Conservation (phyloP, 2,888 invertebrate genomes). For the Cotesia congregata region DNA sequence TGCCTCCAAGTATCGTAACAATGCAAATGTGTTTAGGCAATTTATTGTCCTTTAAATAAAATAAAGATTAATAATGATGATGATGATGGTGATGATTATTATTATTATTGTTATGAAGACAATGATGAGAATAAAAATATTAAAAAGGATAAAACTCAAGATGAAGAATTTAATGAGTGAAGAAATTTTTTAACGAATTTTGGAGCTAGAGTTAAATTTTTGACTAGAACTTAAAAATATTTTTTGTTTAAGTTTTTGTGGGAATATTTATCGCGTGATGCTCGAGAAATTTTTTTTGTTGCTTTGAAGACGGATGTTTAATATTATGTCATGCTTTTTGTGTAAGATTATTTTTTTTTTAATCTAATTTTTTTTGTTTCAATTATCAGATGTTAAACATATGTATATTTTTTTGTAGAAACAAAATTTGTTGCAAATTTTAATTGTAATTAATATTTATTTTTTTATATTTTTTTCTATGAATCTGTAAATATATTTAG, state of each 20-base stretch:
- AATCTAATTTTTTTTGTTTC: neutral
- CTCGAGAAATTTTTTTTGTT: neutral
- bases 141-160: no score
- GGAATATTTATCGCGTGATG: neutral
- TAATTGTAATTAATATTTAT: no score
- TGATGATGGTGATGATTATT: neutral
- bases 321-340: neutral
- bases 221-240: neutral
- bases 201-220: neutral
- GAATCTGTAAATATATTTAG: no score
- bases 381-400: neutral
- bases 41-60: neutral
- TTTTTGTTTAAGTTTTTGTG: neutral
- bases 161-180: neutral
- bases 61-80: conserved; percentile 13
- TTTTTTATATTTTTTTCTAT: no score
- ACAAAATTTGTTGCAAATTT: conserved; percentile 3
- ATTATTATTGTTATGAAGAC: neutral
- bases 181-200: neutral
- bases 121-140: neutral
- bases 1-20: conserved; percentile 33
- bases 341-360: conserved; percentile 5
- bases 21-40: conserved; percentile 21
- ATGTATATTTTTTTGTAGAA: neutral
- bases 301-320: conserved; percentile 29